Evolutionary conservation across 2,888 invertebrate genomes (phyloP), one percentile per base, ranked within the genome.

Genomic region (Clusia tigrina): DNA sequence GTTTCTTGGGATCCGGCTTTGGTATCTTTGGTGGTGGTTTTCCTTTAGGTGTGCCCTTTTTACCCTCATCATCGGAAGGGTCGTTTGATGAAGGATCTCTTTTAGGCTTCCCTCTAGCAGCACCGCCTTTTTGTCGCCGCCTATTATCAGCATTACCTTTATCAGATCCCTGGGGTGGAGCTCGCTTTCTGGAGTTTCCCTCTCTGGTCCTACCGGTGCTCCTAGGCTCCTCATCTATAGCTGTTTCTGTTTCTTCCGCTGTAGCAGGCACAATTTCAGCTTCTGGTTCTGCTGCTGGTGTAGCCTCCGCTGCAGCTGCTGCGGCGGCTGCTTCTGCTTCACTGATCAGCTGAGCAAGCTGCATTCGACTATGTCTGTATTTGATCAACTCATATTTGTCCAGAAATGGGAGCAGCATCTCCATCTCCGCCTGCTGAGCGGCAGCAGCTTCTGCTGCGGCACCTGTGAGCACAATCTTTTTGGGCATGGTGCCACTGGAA

Each of bases 341-440:
- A 18, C 59, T 24, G 55, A 61, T 37, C 54, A 65, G 60, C 66
- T 73, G 86, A 86, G 51, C 81, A 80, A 66, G 65, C 24, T 66
- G 62, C 5, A 78, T 77, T 72, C 88, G 82, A 77, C 86, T 85
- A 73, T 89, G 77, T 68, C 90, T 81, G 81, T 89, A 87, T 80
- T 90, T 86, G 64, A 87, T 86, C 76, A 87, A 85, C 72, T 89
- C 88, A 74, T 87, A 88, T 76, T 89, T 89, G 72, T 89, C 88
- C 77, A 83, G 71, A 23, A 82, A 83, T 0, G 80, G 80, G 38
- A 81, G 60, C 42, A 82, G 63, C 86, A 80, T 75, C 59, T 81
- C 80, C 26, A 78, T 59, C 48, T 80, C 80, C 2, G 77, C 78
- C 54, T 78, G 78, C 52, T 78, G 76, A 2, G 78, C 75, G 9